These are phyloP conservation scores for Odocoileus virginianus DNA, from an alignment of 2,113 vertebrate genomes.

Conservation along the genomic window DNA sequence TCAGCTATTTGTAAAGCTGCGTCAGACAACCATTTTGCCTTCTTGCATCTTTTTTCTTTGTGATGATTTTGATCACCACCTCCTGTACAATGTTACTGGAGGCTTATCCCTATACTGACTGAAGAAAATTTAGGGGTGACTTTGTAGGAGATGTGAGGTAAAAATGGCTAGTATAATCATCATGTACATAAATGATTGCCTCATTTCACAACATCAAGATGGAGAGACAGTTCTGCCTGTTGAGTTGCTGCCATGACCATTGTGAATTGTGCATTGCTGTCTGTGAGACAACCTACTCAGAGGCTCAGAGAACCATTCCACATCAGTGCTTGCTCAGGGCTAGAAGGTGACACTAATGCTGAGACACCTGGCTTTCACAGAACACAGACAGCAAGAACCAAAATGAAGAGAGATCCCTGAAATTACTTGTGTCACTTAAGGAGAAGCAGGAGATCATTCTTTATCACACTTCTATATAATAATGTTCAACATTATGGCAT, in stretches of 20 bases:
- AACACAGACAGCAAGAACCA: background rate
- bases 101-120: background rate
- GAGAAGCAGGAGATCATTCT: background rate
- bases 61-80: background rate
- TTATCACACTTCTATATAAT: constrained; percentile 14
- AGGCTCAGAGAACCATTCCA: background rate
- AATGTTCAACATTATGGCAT: background rate
- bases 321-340: background rate
- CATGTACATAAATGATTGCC: background rate
- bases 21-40: background rate
- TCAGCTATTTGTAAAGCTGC: background rate
- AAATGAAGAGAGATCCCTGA: background rate
- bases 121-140: background rate
- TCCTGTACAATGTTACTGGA: background rate
- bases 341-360: background rate
- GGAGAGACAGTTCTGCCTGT: background rate
- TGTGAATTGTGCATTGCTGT: background rate
- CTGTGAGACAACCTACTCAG: background rate
- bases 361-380: background rate
- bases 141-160: background rate
- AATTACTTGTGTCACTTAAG: background rate
- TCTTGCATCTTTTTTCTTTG: background rate
- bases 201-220: background rate
- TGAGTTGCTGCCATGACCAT: background rate
- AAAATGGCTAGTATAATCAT: background rate